Percentiles rank a stretch among this genome's conserved stretches.
These are phyloP conservation scores for Pituophis catenifer DNA, from an alignment of 2,113 vertebrate species.

Conservation along the genomic window DNA sequence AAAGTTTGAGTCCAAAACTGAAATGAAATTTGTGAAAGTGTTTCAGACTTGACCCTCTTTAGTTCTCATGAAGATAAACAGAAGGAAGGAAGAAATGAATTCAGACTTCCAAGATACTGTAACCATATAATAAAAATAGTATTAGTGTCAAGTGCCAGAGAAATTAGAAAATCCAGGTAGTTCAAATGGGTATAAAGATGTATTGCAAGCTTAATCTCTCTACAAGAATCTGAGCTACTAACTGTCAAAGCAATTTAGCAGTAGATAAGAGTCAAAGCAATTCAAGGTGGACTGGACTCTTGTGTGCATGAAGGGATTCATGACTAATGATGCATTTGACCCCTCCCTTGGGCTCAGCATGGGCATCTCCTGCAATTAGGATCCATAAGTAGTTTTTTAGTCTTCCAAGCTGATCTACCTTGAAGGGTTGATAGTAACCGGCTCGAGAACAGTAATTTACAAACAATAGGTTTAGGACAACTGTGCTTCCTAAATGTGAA, in stretches of 20 bases:
- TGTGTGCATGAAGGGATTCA: no score
- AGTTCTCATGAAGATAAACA: background rate
- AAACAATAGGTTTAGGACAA: background rate
- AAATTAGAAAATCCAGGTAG: no score
- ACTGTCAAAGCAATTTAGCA: no score
- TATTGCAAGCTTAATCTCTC: no score
- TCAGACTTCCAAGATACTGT: background rate
- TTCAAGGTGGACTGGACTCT: no score
- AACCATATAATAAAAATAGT: background rate
- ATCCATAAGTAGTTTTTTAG: background rate
- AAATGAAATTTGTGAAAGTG: background rate
- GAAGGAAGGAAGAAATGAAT: background rate
- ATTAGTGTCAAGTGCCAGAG: background rate
- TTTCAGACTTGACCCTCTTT: background rate
- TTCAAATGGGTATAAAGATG: no score
- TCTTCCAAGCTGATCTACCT: background rate
- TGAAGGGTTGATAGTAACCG: background rate
- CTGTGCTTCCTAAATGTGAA: background rate
- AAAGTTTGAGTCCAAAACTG: background rate
- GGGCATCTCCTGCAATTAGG: background rate
- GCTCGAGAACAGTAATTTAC: no score
- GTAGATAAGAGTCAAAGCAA: no score
- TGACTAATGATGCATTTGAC: no score
- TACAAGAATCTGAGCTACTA: no score
- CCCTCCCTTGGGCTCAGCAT: no score